Evolutionary conservation across 2,113 vertebrate genomes (phyloP).

Genomic region (Plectropomus leopardus): DNA sequence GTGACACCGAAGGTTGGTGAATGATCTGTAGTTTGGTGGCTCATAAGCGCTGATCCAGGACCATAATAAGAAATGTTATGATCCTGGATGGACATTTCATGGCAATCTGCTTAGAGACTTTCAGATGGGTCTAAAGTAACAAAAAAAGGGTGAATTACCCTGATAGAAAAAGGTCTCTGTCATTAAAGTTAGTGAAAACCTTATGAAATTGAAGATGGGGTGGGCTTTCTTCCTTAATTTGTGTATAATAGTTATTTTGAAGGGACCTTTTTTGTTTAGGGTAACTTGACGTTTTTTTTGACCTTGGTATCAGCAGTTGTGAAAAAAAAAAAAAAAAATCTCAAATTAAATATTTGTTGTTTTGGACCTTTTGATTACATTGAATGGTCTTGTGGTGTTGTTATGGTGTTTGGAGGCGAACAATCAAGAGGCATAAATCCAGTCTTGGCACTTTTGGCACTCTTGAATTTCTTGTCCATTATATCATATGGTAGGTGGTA

Average conservation of each 20-base stretch:
- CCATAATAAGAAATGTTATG: rapidly evolving
- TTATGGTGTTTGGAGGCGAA: too few species aligned
- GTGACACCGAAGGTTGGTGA: background rate
- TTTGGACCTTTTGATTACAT: too few species aligned
- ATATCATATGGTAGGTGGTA: too few species aligned
- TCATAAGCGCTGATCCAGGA: background rate
- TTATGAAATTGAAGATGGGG: background rate
- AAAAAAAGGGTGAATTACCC: background rate
- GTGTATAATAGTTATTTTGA: background rate
- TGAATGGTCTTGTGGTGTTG: too few species aligned
- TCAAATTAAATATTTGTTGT: too few species aligned
- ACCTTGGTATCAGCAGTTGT: background rate
- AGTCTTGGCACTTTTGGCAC: too few species aligned
- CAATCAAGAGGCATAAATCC: too few species aligned
- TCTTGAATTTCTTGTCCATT: too few species aligned
- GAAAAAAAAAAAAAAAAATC: background rate
- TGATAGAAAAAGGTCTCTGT: background rate
- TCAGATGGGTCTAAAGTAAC: background rate
- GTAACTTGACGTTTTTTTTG: background rate
- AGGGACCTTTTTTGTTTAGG: background rate
- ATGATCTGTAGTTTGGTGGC: background rate
- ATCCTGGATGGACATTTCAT: background rate
- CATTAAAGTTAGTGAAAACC: background rate
- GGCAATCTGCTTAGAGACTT: background rate
- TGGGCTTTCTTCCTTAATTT: background rate